phyloP scores from a whole-genome alignment of 2,113 vertebrate genomes.

The Pyxicephalus adspersus region DNA sequence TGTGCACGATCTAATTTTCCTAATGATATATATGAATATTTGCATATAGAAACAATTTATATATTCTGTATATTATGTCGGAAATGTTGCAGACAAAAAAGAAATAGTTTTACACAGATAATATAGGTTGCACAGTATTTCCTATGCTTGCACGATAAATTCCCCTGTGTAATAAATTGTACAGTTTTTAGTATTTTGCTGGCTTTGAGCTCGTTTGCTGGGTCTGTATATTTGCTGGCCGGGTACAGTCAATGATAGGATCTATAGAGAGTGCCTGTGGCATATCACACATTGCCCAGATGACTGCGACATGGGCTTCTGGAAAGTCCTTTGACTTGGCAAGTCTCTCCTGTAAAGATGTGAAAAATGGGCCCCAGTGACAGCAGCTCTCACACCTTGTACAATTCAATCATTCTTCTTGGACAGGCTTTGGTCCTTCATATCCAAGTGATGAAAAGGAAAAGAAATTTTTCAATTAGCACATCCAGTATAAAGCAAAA shows the following conservation, averaged over 20 bases:
- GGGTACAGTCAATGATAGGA: background rate
- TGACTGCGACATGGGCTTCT: constrained; percentile 43
- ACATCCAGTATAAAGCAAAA: constrained; percentile 7
- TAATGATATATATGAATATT: too few relatives aligned
- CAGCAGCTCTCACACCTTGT: constrained; percentile 17
- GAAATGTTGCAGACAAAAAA: too few relatives aligned
- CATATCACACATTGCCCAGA: background rate
- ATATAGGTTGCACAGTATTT: too few relatives aligned
- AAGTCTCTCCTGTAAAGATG: constrained; percentile 18
- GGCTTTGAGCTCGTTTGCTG: background rate
- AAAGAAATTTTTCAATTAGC: constrained; percentile 44
- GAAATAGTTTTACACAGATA: too few relatives aligned
- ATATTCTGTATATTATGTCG: too few relatives aligned
- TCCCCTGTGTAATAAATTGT: too few relatives aligned
- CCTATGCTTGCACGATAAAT: too few relatives aligned
- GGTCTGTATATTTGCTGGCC: background rate
- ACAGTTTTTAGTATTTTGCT: too few relatives aligned
- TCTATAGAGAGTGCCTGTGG: constrained; percentile 10
- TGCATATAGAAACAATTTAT: too few relatives aligned
- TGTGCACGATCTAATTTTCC: too few relatives aligned
- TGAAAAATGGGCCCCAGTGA: constrained; percentile 34
- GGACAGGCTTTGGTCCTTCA: background rate
- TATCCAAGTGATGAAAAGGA: background rate
- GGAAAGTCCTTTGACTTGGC: constrained; percentile 25
- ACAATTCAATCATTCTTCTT: background rate